Conservation (phyloP, 2,113 vertebrate genomes). For the Leucopternis melanops region DNA sequence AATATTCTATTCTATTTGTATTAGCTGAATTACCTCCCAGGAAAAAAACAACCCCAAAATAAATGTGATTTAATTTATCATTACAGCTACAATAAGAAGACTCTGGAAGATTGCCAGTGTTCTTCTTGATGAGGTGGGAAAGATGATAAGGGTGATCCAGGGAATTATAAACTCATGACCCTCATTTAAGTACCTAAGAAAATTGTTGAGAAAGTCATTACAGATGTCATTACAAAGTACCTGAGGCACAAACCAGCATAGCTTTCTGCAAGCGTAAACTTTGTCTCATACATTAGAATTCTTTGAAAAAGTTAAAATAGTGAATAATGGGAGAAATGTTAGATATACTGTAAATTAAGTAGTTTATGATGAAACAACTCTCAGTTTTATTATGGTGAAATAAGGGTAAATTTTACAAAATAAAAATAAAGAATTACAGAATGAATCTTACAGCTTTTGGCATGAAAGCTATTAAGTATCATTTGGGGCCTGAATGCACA, state of each 20-base stretch:
- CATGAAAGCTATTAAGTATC: neutral
- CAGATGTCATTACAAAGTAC: too few species aligned
- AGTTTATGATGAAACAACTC: constrained; percentile 34
- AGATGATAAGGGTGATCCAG: too few species aligned
- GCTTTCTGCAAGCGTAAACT: neutral
- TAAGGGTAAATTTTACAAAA: neutral
- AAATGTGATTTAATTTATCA: too few species aligned
- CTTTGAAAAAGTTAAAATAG: neutral
- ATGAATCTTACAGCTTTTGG: neutral
- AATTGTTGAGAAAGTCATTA: too few species aligned
- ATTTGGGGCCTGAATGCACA: neutral
- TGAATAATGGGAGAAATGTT: neutral
- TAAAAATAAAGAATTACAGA: neutral
- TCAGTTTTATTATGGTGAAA: neutral
- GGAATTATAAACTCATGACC: too few species aligned
- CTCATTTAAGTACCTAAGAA: too few species aligned
- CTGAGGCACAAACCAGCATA: neutral
- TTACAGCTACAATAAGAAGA: too few species aligned
- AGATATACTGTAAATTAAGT: neutral
- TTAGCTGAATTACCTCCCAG: too few species aligned
- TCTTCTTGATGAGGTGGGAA: too few species aligned
- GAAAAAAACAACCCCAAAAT: too few species aligned
- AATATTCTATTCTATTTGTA: too few species aligned
- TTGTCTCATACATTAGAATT: neutral
- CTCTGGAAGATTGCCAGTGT: too few species aligned